These are phyloP conservation scores for Drosophila quinaria DNA, from an alignment of 2,888 invertebrate genomes.

Conservation along the genomic window DNA sequence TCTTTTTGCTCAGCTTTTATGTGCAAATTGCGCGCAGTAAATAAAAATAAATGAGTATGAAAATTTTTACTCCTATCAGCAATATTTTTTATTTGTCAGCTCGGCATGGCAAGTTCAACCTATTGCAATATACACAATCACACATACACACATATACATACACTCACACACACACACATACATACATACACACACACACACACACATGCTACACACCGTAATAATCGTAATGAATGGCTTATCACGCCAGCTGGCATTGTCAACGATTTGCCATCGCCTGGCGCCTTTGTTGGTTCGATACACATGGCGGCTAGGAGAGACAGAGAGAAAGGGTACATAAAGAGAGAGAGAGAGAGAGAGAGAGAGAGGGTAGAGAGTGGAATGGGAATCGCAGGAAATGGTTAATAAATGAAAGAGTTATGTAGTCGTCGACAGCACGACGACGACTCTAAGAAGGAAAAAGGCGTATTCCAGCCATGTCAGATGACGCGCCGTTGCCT, in stretches of 20 bases:
- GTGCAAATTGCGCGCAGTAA: slow-evolving; percentile 80
- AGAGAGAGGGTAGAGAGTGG: neutral
- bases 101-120: slow-evolving; percentile 46
- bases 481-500: slow-evolving; percentile 42
- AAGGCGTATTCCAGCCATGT: slow-evolving; percentile 22
- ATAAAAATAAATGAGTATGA: slow-evolving; percentile 82
- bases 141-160: slow-evolving; percentile 14
- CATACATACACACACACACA: slow-evolving; percentile 28
- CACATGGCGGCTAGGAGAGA: neutral
- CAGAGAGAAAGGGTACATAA: too few relatives aligned
- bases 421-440: slow-evolving; percentile 43
- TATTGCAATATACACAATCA: slow-evolving; percentile 29
- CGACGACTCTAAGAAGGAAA: slow-evolving; percentile 18
- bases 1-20: slow-evolving; percentile 64
- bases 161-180: slow-evolving; percentile 8
- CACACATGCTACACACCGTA: slow-evolving; percentile 50
- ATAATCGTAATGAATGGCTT: slow-evolving; percentile 83
- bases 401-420: slow-evolving; percentile 80
- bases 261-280: slow-evolving; percentile 70
- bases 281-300: slow-evolving; percentile 79
- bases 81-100: slow-evolving; percentile 75
- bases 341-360: too few relatives aligned
- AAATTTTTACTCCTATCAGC: slow-evolving; percentile 81
- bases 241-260: slow-evolving; percentile 82
- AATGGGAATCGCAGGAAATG: slow-evolving; percentile 61